These are phyloP conservation scores for Drosophila persimilis DNA, from an alignment of 1,140 invertebrate genomes.

Conservation along the genomic window DNA sequence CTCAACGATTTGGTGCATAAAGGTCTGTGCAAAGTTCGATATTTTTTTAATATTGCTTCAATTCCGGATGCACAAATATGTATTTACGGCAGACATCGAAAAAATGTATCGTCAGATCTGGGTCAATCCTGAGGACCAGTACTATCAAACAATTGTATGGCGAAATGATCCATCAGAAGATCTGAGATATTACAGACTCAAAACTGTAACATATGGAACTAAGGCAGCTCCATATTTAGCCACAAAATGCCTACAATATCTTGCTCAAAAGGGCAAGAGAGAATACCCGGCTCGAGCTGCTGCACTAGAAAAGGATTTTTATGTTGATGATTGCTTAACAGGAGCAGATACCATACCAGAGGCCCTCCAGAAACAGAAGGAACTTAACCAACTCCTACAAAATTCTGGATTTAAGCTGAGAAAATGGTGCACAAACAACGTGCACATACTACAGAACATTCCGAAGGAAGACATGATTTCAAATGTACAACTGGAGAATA, in stretches of 20 bases:
- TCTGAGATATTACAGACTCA: slow-evolving; percentile 23
- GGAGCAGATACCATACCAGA: no score
- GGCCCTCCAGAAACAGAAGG: no score
- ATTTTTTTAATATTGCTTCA: no score
- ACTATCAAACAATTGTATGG: slow-evolving; percentile 77
- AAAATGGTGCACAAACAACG: no score
- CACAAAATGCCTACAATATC: not conserved
- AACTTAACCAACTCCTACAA: no score
- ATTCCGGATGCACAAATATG: no score
- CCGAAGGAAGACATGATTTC: not conserved
- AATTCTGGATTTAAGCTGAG: no score
- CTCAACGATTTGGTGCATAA: not conserved
- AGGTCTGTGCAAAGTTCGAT: not conserved
- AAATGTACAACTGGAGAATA: not conserved
- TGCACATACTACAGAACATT: not conserved
- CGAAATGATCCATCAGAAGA: slow-evolving; percentile 39
- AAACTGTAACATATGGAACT: slow-evolving; percentile 60
- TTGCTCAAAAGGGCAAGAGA: not conserved
- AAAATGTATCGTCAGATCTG: slow-evolving; percentile 82
- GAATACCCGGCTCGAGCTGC: no score
- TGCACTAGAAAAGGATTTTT: no score
- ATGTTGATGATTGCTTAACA: no score
- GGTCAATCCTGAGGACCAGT: slow-evolving; percentile 52
- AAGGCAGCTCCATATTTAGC: slow-evolving; percentile 9
- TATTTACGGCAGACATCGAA: slow-evolving; percentile 15